These are phyloP conservation scores for Candidula unifasciata DNA, from an alignment of 2,888 invertebrate species.

Conservation along the genomic window DNA sequence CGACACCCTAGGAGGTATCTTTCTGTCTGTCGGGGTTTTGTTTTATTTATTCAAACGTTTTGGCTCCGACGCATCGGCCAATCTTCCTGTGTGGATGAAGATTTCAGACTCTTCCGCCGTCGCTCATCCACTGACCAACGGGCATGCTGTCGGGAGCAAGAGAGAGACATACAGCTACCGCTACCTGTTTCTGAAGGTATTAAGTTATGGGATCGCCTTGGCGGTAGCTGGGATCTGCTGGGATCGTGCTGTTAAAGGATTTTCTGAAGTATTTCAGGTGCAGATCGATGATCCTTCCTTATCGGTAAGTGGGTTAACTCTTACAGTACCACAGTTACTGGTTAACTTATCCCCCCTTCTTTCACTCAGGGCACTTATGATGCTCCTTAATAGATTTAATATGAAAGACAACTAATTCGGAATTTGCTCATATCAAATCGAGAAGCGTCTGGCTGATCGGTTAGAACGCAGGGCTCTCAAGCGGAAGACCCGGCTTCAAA, in stretches of 20 bases:
- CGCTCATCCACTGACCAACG: slow-evolving; percentile 6
- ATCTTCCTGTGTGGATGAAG: slow-evolving; percentile 29
- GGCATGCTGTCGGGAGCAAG: background rate
- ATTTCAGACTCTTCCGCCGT: background rate
- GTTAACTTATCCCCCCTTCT: background rate
- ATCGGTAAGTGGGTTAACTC: slow-evolving; percentile 57
- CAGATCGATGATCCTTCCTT: slow-evolving; percentile 57
- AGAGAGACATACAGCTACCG: slow-evolving; percentile 57
- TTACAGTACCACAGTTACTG: background rate
- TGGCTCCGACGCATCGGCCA: slow-evolving; percentile 43
- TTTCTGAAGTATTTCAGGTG: slow-evolving; percentile 61
- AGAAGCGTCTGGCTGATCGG: no score
- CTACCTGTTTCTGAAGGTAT: slow-evolving; percentile 63
- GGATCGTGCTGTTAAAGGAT: slow-evolving; percentile 64
- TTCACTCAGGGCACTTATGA: no score
- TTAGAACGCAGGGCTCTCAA: no score
- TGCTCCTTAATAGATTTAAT: no score
- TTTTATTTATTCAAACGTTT: slow-evolving; percentile 50
- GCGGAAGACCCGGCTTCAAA: no score
- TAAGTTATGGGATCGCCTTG: slow-evolving; percentile 63
- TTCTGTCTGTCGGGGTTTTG: slow-evolving; percentile 49
- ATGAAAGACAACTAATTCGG: no score
- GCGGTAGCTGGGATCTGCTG: slow-evolving; percentile 64
- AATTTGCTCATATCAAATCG: no score
- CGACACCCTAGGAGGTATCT: slow-evolving; percentile 49